A percentile compares a stretch with the other conserved stretches of the same genome.
phyloP scores from a whole-genome alignment of 1,140 invertebrate genomes.

The Leptoteleia sp. region DNA sequence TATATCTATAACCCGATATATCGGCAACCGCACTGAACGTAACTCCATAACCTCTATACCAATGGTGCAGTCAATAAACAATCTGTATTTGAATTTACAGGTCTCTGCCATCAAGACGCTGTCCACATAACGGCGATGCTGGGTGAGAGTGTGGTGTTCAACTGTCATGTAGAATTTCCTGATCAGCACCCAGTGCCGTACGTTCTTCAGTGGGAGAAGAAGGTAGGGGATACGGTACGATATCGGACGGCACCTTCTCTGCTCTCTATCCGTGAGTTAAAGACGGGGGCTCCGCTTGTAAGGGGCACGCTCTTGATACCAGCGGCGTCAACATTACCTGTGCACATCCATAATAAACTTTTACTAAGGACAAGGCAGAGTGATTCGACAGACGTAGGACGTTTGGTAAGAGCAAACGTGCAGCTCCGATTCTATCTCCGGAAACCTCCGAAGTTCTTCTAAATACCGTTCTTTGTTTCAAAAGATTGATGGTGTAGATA shows the following conservation, averaged over 20 bases:
- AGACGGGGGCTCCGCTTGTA: constrained; percentile 75
- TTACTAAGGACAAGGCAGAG: constrained; percentile 63
- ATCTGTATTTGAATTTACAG: constrained; percentile 73
- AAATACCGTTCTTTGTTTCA: constrained; percentile 41
- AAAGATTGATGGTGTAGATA: constrained; percentile 35
- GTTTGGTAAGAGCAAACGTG: constrained; percentile 70
- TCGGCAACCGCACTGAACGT: background rate
- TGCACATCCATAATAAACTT: constrained; percentile 68
- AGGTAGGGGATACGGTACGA: constrained; percentile 97
- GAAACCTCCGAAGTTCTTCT: constrained; percentile 65
- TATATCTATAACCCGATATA: constrained; percentile 1
- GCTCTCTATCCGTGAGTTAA: constrained; percentile 82
- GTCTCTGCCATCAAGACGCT: constrained; percentile 90
- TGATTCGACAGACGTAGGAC: constrained; percentile 68
- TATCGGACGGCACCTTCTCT: constrained; percentile 86
- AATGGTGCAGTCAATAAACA: constrained; percentile 13
- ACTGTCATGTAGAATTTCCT: constrained; percentile 97
- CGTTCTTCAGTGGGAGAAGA: constrained; percentile 98
- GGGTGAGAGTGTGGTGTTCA: constrained; percentile 97
- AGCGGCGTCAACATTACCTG: constrained; percentile 69
- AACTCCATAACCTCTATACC: background rate
- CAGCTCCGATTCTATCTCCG: constrained; percentile 58
- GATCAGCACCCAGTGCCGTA: constrained; percentile 96
- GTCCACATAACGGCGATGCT: constrained; percentile 97
- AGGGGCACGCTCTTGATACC: constrained; percentile 74